Evolutionary conservation across 1,140 invertebrate species (phyloP).

Genomic region (Pseudomyrmex gracilis): DNA sequence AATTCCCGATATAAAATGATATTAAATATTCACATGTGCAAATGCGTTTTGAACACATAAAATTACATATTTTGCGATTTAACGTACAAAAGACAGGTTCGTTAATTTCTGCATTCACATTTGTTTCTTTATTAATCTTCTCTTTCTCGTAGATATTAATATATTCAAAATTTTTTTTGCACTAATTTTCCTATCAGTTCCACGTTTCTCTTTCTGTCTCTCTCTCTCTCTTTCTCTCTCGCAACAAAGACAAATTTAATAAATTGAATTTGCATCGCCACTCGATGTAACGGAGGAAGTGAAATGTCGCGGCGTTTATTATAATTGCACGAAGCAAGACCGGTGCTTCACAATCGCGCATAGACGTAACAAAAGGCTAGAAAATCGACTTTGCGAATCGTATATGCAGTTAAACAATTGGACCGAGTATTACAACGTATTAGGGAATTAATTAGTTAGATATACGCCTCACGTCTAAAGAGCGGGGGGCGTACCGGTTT

Average conservation of each 20-base stretch:
- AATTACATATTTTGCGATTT: no score
- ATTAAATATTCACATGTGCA: no score
- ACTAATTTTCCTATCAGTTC: background rate
- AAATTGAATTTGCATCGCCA: no score
- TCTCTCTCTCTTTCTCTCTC: no score
- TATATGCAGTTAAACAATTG: constrained; percentile 80
- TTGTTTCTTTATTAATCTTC: no score
- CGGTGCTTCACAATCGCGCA: background rate
- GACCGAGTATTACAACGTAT: constrained; percentile 66
- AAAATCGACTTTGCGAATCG: constrained; percentile 67
- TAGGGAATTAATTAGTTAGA: constrained; percentile 73
- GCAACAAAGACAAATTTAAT: background rate
- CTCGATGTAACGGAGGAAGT: constrained; percentile 14
- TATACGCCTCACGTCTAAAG: constrained; percentile 20
- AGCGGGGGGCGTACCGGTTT: background rate
- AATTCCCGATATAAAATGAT: no score
- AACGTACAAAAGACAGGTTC: no score
- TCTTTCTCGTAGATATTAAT: no score
- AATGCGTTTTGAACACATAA: background rate
- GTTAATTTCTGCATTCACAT: no score
- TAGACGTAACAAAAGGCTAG: constrained; percentile 59
- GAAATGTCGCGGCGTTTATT: constrained; percentile 8
- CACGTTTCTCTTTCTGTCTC: background rate
- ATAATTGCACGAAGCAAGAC: constrained; percentile 13
- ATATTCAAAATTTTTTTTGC: no score